Evolutionary conservation across 1,140 invertebrate species (phyloP).

Genomic region (Cotesia typhae): DNA sequence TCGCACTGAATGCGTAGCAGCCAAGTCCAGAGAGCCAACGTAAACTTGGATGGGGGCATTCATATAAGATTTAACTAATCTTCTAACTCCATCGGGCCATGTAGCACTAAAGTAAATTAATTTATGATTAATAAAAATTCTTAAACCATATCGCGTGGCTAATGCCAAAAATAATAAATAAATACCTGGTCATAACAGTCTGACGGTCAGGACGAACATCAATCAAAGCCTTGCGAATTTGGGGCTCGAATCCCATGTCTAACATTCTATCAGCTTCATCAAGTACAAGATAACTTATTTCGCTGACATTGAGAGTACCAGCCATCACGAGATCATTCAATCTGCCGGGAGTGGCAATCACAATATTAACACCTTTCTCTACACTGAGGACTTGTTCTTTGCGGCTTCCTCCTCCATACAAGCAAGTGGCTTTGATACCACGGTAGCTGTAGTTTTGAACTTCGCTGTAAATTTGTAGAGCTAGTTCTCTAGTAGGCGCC

Average conservation of each 20-base stretch:
- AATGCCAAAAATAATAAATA: not conserved
- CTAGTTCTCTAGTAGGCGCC: constrained; percentile 90
- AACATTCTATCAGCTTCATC: constrained; percentile 91
- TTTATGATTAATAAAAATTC: constrained; percentile 14
- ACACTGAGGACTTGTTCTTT: constrained; percentile 78
- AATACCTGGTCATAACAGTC: constrained; percentile 83
- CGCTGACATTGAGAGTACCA: constrained; percentile 73
- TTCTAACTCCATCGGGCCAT: constrained; percentile 84
- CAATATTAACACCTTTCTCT: constrained; percentile 81
- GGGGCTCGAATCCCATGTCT: constrained; percentile 88
- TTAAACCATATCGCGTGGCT: not conserved
- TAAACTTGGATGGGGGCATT: constrained; percentile 87
- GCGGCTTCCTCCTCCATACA: constrained; percentile 86
- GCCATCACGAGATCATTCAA: constrained; percentile 81
- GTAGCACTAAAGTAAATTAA: constrained; percentile 74
- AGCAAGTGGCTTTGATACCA: constrained; percentile 84
- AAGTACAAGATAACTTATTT: constrained; percentile 89
- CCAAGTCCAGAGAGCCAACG: constrained; percentile 86
- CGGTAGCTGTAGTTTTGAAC: constrained; percentile 86
- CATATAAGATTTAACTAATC: constrained; percentile 86
- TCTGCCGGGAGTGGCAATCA: constrained; percentile 90
- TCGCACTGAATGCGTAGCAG: constrained; percentile 83
- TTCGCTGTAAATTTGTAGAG: constrained; percentile 90
- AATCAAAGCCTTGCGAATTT: constrained; percentile 82
- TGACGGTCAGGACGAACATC: constrained; percentile 83